Evolutionary conservation across 2,888 invertebrate species (phyloP).

Genomic region (Paralinhomoeus sp.): DNA sequence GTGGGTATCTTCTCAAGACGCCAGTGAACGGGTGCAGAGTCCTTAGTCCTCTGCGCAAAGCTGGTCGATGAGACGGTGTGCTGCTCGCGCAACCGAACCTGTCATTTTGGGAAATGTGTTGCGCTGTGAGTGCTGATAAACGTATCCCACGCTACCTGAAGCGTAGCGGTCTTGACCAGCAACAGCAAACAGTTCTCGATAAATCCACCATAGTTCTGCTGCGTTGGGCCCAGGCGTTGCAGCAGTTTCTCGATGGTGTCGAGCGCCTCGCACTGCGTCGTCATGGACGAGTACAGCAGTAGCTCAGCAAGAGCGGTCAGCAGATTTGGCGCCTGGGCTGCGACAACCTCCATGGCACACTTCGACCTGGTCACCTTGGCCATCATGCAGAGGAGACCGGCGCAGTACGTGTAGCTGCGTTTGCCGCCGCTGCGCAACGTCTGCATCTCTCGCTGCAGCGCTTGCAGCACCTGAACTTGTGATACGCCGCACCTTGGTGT

Average conservation of each 20-base stretch:
- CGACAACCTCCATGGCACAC: neutral
- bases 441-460: neutral
- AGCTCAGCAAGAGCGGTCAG: conserved; percentile 17
- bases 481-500: conserved; percentile 10
- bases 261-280: conserved; percentile 18
- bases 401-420: conserved; percentile 21
- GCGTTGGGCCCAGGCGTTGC: neutral
- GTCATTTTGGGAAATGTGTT: too few species aligned
- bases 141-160: too few species aligned
- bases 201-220: too few species aligned
- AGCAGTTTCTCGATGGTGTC: conserved; percentile 13
- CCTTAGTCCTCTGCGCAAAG: too few species aligned
- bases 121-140: too few species aligned
- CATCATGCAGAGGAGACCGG: conserved; percentile 18
- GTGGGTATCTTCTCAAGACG: conserved; percentile 12
- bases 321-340: conserved; percentile 7
- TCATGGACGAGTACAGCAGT: conserved; percentile 18
- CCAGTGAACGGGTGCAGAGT: conserved; percentile 12
- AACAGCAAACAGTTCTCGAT: too few species aligned
- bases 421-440: conserved; percentile 7
- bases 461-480: too few species aligned
- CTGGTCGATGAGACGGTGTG: too few species aligned
- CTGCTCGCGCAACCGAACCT: too few species aligned
- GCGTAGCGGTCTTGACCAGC: too few species aligned
- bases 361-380: conserved; percentile 32